These are phyloP conservation scores for Microctenopoma lineatum DNA, from an alignment of 2,797 vertebrate genomes.

Conservation along the genomic window DNA sequence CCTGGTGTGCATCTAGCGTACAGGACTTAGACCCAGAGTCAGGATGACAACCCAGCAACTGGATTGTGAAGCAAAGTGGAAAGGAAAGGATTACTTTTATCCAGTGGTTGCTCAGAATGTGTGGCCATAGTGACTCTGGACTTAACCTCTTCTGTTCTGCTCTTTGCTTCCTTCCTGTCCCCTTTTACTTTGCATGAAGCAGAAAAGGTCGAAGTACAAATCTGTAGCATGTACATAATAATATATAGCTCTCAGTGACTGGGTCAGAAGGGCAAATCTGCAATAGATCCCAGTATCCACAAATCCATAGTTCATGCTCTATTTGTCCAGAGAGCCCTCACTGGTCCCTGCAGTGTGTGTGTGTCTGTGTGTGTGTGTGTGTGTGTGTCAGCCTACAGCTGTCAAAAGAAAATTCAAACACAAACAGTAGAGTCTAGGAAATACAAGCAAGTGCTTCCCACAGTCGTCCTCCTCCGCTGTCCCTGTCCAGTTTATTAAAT, in stretches of 20 bases:
- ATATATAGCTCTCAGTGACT: constrained; percentile 19
- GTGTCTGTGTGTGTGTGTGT: constrained; percentile 5
- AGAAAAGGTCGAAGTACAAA: constrained; percentile 14
- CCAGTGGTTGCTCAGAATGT: not conserved
- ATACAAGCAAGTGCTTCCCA: constrained; percentile 40
- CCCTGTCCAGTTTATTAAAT: constrained; percentile 22
- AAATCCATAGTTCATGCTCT: constrained; percentile 55
- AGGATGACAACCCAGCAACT: not conserved
- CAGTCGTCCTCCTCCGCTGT: constrained; percentile 24
- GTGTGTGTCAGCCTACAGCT: constrained; percentile 26
- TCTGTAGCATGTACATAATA: constrained; percentile 12
- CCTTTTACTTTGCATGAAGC: constrained; percentile 24
- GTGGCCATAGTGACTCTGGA: constrained; percentile 1
- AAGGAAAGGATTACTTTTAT: not conserved
- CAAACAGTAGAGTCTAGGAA: constrained; percentile 33
- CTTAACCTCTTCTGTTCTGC: not conserved
- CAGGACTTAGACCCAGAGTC: not conserved
- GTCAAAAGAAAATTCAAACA: constrained; percentile 35
- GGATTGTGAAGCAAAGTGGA: not conserved
- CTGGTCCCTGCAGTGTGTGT: constrained; percentile 11
- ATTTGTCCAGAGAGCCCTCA: constrained; percentile 6
- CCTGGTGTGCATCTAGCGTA: not conserved
- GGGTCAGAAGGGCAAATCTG: constrained; percentile 46
- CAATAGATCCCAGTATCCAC: constrained; percentile 22
- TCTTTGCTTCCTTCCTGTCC: not conserved